Conservation (phyloP, 2,888 invertebrate genomes). For the Anorthoa munda region DNA sequence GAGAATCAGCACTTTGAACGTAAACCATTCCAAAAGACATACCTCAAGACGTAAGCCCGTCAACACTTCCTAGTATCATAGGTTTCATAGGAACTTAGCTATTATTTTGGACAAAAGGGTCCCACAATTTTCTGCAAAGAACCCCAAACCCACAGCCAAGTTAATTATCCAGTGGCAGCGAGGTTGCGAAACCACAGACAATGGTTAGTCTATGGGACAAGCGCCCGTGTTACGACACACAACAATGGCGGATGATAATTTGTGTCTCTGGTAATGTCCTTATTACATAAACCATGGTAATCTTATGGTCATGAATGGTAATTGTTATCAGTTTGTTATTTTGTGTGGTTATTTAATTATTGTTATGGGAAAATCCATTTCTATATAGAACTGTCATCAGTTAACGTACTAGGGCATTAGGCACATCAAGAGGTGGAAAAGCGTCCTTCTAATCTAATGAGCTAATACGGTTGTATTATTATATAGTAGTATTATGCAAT, state of each 20-base stretch:
- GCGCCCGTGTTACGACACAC: conserved; percentile 67
- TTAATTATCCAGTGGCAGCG: conserved; percentile 66
- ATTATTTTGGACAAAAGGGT: background rate
- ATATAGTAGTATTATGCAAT: too few species aligned
- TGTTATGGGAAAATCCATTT: background rate
- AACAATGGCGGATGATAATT: conserved; percentile 70
- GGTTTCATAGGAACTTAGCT: background rate
- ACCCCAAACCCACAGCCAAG: conserved; percentile 52
- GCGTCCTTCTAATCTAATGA: background rate
- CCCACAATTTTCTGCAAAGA: background rate
- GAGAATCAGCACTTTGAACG: background rate
- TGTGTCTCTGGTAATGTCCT: conserved; percentile 66
- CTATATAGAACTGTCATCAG: background rate
- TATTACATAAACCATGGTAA: conserved; percentile 64
- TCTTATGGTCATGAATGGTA: conserved; percentile 53
- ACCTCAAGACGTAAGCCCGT: too few species aligned
- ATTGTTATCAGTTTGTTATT: conserved; percentile 54
- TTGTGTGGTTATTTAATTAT: conserved; percentile 30
- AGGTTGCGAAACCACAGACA: conserved; percentile 71
- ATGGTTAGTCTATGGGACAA: conserved; percentile 71
- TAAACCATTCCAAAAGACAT: background rate
- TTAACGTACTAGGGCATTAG: background rate
- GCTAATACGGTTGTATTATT: too few species aligned
- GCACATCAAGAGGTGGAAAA: background rate
- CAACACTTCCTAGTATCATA: background rate